Evolutionary conservation across 2,113 vertebrate species (phyloP).

Genomic region (Calidris pygmaea): DNA sequence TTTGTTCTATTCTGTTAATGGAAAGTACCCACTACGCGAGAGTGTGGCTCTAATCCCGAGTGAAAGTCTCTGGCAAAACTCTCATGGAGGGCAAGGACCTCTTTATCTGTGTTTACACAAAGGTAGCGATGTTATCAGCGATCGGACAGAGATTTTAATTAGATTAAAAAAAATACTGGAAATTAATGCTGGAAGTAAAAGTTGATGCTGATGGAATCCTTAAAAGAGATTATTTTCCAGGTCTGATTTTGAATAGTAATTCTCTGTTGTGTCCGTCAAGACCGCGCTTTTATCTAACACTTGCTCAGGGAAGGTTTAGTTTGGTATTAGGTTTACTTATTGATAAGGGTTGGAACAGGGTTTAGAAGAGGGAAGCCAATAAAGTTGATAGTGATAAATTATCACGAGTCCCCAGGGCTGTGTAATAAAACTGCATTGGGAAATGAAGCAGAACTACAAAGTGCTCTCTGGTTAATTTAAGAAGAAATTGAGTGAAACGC

Average conservation of each 20-base stretch:
- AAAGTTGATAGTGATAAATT: slow-evolving; percentile 70
- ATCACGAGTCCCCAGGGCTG: slow-evolving; percentile 67
- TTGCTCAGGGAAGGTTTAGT: slow-evolving; percentile 34
- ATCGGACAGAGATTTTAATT: background rate
- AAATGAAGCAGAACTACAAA: slow-evolving; percentile 73
- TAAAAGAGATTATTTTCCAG: background rate
- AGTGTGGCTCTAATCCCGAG: background rate
- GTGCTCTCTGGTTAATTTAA: slow-evolving; percentile 65
- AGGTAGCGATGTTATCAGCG: background rate
- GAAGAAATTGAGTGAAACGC: slow-evolving; percentile 65
- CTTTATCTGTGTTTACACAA: background rate
- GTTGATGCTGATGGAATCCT: background rate
- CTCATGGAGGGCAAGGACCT: background rate
- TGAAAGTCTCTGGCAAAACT: background rate
- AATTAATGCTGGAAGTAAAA: background rate
- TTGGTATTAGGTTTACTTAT: slow-evolving; percentile 57
- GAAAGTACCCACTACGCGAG: background rate
- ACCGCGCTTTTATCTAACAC: slow-evolving; percentile 6
- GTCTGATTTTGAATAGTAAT: background rate
- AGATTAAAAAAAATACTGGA: background rate
- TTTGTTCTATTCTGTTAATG: background rate
- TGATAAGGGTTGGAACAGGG: slow-evolving; percentile 39
- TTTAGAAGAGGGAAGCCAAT: slow-evolving; percentile 43
- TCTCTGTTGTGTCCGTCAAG: background rate
- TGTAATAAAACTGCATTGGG: slow-evolving; percentile 66